These are phyloP conservation scores for Heliconius ismenius DNA, from an alignment of 2,888 invertebrate species.

Conservation along the genomic window DNA sequence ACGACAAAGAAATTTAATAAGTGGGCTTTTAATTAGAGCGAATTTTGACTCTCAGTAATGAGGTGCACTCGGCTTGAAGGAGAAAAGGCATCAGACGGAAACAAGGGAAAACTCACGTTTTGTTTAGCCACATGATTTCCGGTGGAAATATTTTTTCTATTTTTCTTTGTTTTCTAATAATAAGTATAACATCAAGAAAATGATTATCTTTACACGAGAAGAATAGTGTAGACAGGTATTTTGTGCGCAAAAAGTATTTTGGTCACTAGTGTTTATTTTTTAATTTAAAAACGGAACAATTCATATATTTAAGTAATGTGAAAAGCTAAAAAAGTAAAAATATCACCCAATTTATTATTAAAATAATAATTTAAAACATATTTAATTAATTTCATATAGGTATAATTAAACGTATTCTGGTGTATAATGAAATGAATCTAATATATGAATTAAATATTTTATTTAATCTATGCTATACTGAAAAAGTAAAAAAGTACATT, in stretches of 20 bases:
- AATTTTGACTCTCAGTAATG: constrained; percentile 54
- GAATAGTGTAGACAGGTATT: not conserved
- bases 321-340: no score
- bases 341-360: no score
- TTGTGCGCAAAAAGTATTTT: not conserved
- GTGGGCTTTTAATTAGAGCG: constrained; percentile 57
- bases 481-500: no score
- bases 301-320: no score
- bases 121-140: constrained; percentile 31
- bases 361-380: no score
- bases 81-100: constrained; percentile 38
- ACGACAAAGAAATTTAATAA: constrained; percentile 44
- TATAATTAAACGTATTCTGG: no score
- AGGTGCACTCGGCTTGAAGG: constrained; percentile 46
- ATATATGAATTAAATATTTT: no score
- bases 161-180: constrained; percentile 14
- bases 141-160: constrained; percentile 7
- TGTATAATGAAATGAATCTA: no score
- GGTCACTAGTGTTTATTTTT: no score
- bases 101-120: constrained; percentile 35
- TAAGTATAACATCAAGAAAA: not conserved
- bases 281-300: no score
- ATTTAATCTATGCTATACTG: no score
- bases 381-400: no score
- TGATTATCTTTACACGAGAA: not conserved